Base-by-base conservation (phyloP, 2,888 invertebrate species). In the Dioctria linearis region DNA sequence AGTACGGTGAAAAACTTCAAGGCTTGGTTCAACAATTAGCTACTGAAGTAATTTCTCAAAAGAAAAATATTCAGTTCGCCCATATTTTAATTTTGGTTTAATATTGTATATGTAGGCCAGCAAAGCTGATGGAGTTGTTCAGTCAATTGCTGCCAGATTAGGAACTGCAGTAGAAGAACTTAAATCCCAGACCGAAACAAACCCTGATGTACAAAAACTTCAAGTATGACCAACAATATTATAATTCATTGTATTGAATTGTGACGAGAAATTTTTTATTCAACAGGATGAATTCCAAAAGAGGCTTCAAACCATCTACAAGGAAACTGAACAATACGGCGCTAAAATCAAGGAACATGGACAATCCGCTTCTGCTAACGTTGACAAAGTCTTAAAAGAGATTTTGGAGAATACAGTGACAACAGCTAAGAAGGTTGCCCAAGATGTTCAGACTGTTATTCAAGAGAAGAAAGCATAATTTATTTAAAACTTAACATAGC, bases 381-480 rank as follows among this genome's bases (percentile, higher is more conserved):
- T 79, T 37, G 79, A 82, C 46, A 59, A 75, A 9, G 69, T 80
- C 5, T 25, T 82, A 2, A 79, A 80, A 46, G 63, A 82, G 57
- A 80, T 82, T 37, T 65, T 46, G n/a, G 80, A 79, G 37, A 79
- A 65, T 25, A 80, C 82, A 4, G 40, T 75, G n/a, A 69, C 80
- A 79, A 79, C 82, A 54, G 80, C 78, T 3, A 57, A 82, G 49
- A 80, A 82, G 39, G 79, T 82, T 37, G 69, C 76, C 9, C 42
- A 61, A 11, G 79, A 80, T 42, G 51, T 80, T 37, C 69, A 82
- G 5, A 13, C 80, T 5, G 61, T 63, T 8, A 13, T 69, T 54
- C 57, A 80, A 25, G 65, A 78, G 46, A 76, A 75, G 59, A 57
- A 59, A 43, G 9, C 57, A n/a, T 57, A 61, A 75, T n/a, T 71